These are phyloP conservation scores for Ochropacha duplaris DNA, from an alignment of 2,888 invertebrate species.

Conservation along the genomic window DNA sequence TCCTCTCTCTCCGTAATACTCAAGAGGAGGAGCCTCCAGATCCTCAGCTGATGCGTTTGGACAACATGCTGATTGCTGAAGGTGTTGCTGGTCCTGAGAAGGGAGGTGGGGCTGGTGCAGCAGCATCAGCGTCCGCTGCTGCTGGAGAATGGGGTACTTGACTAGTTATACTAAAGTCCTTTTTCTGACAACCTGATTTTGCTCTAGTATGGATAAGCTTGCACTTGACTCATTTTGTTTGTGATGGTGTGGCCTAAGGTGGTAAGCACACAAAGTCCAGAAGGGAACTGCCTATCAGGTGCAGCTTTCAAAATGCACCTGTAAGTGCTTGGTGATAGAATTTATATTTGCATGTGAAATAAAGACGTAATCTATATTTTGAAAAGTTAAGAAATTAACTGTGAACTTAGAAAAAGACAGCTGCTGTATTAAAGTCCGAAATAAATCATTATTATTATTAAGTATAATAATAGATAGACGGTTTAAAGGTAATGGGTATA, in stretches of 20 bases:
- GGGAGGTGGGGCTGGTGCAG: slow-evolving; percentile 93
- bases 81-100: slow-evolving; percentile 98
- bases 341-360: neutral
- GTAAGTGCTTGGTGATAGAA: neutral
- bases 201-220: neutral
- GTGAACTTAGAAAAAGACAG: no score
- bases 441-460: no score
- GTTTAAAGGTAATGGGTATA: no score
- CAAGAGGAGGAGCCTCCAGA: slow-evolving; percentile 99
- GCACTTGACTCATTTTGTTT: neutral
- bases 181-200: neutral
- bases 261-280: neutral
- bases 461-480: no score
- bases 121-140: slow-evolving; percentile 94
- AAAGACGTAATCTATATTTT: no score
- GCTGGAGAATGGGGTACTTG: slow-evolving; percentile 85
- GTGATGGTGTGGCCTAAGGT: neutral
- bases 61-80: slow-evolving; percentile 99
- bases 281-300: neutral
- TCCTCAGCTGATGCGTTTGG: slow-evolving; percentile 98
- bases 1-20: slow-evolving; percentile 96
- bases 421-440: no score
- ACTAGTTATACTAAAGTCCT: neutral
- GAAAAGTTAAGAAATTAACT: no score
- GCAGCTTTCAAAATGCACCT: neutral